Evolutionary conservation across 2,888 invertebrate species (phyloP), one percentile per base, ranked within the genome.

Genomic region (Pseudanteris insignis): DNA sequence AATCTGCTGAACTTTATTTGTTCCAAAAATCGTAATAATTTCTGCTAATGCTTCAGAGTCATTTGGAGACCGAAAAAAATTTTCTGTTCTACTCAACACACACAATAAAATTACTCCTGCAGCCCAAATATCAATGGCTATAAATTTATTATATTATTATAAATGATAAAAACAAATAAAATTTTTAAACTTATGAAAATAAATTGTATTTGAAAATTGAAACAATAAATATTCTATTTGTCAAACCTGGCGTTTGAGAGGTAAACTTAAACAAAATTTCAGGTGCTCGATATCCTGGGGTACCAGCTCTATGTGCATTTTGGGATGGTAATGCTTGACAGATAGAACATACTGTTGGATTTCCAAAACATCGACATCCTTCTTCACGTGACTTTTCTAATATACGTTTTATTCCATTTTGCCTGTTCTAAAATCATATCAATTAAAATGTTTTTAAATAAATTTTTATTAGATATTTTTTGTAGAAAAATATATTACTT

Each of bases 121-220:
- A 37, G 94, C 91, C 94, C 95, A 95, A 70, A 92, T 84, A 81
- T 95, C 95, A 66, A 95, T 90, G 60, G 90, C 91, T 85, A 47
- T 28, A 28, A 18, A 36, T 13, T 1, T 2, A n/a, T 18, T 18
- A 4, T 18, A 4, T 18, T 18, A 18, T 18, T 18, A 6, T 4
- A 6, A 18, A 18, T 18, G n/a, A 4, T 18, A 18, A 18, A 6
- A 18, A 47, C 2, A 47, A 15, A 47, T 47, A 8, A n/a, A 14
- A 38, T 7, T 5, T 30, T 10, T n/a, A 18, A 30, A 30, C 12
- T 10, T 40, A 28, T 12, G 9, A 18, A 29, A 15, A 24, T 15
- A 26, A 14, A 38, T 13, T 29, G 4, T 10, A 40, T 63, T 58
- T 74, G n/a, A n/a, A n/a, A n/a, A n/a, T n/a, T n/a, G n/a, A n/a